Conservation (phyloP, 2,888 invertebrate species). For the Octonoba sinensis region DNA sequence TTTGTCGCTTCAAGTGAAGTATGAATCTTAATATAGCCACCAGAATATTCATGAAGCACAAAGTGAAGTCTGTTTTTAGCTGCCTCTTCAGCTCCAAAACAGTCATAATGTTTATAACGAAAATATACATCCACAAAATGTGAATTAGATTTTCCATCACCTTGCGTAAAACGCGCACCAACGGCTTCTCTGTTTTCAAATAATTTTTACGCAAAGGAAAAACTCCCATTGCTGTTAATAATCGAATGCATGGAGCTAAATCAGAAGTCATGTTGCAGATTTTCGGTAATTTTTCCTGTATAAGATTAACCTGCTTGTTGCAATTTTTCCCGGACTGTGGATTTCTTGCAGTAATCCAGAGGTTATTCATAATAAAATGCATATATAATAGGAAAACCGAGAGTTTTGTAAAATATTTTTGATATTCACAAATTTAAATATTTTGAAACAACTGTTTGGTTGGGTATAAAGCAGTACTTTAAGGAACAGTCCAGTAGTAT, state of each 20-base stretch:
- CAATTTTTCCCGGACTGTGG: background rate
- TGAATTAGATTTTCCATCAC: slow-evolving; percentile 6
- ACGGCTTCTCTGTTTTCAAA: background rate
- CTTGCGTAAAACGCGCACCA: background rate
- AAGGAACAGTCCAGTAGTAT: too few relatives aligned
- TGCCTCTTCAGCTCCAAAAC: slow-evolving; percentile 9
- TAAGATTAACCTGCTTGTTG: too few relatives aligned
- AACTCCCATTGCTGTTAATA: slow-evolving; percentile 31
- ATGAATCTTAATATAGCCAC: slow-evolving; percentile 31
- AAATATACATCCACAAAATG: slow-evolving; percentile 25
- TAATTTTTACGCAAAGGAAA: slow-evolving; percentile 5
- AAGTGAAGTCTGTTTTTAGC: slow-evolving; percentile 22
- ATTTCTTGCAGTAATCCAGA: too few relatives aligned
- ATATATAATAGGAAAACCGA: too few relatives aligned
- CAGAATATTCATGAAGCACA: slow-evolving; percentile 34
- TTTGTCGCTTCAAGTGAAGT: slow-evolving; percentile 18
- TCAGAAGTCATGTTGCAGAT: slow-evolving; percentile 2
- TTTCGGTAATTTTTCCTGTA: background rate
- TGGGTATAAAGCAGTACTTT: too few relatives aligned
- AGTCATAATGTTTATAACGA: slow-evolving; percentile 19
- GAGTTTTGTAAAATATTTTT: too few relatives aligned
- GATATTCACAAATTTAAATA: too few relatives aligned
- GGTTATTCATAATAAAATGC: too few relatives aligned
- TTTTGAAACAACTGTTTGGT: too few relatives aligned
- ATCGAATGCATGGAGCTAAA: slow-evolving; percentile 29